A percentile compares a stretch with the other conserved stretches of the same genome.
phyloP scores from a whole-genome alignment of 2,113 vertebrate species.

The Chloroceryle aenea region DNA sequence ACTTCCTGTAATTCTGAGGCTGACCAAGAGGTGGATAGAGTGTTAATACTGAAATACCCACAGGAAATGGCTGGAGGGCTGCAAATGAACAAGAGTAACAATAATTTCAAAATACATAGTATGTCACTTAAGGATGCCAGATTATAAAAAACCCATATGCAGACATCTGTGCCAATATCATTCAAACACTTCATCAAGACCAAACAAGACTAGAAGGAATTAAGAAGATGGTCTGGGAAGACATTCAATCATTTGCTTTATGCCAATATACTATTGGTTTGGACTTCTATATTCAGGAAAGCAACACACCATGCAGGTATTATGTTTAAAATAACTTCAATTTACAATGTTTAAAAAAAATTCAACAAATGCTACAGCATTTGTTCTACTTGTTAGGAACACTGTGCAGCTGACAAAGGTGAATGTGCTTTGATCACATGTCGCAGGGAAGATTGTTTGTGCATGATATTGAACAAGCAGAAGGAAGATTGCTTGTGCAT shows the following conservation, averaged over 20 bases:
- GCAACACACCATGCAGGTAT: background rate
- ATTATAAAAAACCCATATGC: background rate
- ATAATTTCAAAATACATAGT: background rate
- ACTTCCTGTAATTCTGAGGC: background rate
- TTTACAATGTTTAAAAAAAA: too few relatives aligned
- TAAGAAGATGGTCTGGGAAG: background rate
- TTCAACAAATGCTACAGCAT: background rate
- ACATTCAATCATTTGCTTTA: background rate
- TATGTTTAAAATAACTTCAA: background rate
- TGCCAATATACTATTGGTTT: background rate
- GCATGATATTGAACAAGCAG: background rate
- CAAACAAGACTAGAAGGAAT: background rate
- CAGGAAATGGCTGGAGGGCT: background rate
- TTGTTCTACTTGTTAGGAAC: background rate
- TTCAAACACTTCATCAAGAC: background rate
- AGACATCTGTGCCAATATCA: background rate
- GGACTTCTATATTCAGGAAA: background rate
- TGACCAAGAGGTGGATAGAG: accelerated
- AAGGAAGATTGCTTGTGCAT: accelerated
- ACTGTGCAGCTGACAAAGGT: background rate
- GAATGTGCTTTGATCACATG: background rate
- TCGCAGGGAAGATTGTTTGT: accelerated
- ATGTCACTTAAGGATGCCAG: background rate
- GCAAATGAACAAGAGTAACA: background rate
- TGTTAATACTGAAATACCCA: background rate